Evolutionary conservation across 2,797 vertebrate genomes (phyloP).

Genomic region (Leucoraja ocellata): DNA sequence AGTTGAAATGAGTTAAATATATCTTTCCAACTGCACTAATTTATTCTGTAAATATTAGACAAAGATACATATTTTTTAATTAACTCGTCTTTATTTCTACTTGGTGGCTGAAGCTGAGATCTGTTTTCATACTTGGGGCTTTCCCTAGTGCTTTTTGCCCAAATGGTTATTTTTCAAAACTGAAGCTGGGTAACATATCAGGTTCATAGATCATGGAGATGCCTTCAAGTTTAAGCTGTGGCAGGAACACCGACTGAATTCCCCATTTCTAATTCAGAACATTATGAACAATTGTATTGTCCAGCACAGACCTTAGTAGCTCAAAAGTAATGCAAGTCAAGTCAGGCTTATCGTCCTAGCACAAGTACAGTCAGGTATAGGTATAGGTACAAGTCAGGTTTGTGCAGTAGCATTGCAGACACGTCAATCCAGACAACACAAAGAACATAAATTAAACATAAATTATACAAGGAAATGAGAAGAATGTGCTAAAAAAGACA

Average conservation of each 20-base stretch:
- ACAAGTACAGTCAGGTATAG: too few species aligned
- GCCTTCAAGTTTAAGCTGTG: neutral
- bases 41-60: neutral
- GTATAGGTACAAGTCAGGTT: too few species aligned
- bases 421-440: too few species aligned
- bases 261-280: neutral
- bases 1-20: neutral
- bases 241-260: neutral
- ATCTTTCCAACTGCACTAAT: neutral
- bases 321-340: neutral
- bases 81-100: neutral
- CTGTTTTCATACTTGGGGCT: neutral
- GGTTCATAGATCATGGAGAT: neutral
- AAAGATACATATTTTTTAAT: neutral
- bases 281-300: neutral
- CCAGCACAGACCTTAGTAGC: neutral
- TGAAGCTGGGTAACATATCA: neutral
- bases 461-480: too few species aligned
- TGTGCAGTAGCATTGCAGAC: too few species aligned
- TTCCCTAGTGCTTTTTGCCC: neutral
- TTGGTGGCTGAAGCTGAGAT: neutral
- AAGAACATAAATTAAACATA: too few species aligned
- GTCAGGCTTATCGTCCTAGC: too few species aligned
- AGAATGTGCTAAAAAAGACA: too few species aligned
- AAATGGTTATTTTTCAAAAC: neutral